Conservation (phyloP, 2,797 vertebrate species). For the Myotis planiceps region DNA sequence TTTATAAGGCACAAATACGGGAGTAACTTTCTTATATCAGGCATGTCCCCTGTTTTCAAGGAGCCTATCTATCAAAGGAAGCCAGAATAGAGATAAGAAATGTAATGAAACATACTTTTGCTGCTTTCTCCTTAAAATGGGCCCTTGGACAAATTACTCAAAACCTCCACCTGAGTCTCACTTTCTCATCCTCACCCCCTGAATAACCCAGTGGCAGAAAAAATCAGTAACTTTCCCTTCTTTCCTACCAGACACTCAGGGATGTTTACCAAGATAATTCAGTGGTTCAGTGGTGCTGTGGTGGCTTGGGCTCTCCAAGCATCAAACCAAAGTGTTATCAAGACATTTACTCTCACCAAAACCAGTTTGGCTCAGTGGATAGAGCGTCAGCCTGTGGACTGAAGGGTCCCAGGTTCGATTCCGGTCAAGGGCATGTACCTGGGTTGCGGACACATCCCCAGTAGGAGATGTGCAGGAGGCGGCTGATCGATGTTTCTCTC, state of each 20-base stretch:
- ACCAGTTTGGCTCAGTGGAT: no score
- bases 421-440: no score
- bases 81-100: not conserved
- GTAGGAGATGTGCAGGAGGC: no score
- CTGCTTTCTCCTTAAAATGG: not conserved
- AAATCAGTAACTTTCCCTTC: not conserved
- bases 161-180: not conserved
- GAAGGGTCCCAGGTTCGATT: no score
- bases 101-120: not conserved
- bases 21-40: not conserved
- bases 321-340: not conserved
- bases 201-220: not conserved
- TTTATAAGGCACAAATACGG: not conserved
- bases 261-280: not conserved
- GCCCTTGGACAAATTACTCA: not conserved
- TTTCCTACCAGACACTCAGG: not conserved
- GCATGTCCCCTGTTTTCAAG: not conserved
- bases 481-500: no score
- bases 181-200: not conserved
- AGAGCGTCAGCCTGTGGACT: no score
- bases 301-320: not conserved
- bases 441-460: no score
- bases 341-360: not conserved
- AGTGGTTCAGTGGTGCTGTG: rapidly evolving
- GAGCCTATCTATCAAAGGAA: not conserved